phyloP scores from a whole-genome alignment of 2,888 invertebrate genomes.

The Zonitis immaculata region DNA sequence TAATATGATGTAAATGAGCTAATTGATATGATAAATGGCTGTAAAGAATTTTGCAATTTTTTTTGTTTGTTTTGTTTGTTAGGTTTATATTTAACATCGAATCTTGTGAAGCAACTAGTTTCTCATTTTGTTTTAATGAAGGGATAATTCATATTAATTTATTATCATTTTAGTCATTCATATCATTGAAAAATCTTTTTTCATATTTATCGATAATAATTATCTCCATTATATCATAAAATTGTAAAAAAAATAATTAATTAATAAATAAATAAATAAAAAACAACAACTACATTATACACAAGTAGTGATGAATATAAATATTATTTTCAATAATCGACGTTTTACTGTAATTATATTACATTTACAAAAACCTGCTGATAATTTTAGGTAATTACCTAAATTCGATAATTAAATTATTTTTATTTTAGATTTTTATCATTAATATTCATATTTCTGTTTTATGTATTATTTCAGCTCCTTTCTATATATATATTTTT shows the following conservation, averaged over 20 bases:
- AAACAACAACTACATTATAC: not conserved
- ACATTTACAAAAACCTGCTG: not conserved
- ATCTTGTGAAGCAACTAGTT: not conserved
- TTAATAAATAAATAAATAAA: too few relatives aligned
- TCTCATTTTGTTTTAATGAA: conserved; percentile 1
- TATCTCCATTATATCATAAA: not conserved
- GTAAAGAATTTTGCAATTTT: not conserved
- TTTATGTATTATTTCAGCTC: not conserved
- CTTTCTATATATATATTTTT: not conserved
- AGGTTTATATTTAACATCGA: not conserved
- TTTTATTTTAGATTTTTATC: not conserved
- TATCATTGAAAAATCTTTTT: not conserved
- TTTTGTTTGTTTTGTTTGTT: conserved; percentile 3
- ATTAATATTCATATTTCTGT: not conserved
- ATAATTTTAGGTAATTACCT: not conserved
- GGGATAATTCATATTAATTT: conserved; percentile 1
- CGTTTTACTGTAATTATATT: conserved; percentile 5
- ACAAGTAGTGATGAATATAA: conserved; percentile 1
- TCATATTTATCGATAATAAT: conserved; percentile 2
- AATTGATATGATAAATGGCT: not conserved
- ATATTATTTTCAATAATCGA: conserved; percentile 6
- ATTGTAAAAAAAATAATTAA: not conserved
- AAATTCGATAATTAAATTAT: not conserved
- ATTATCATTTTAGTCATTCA: conserved; percentile 4
- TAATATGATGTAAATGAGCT: not conserved